A percentile compares a stretch with the other conserved stretches of the same genome.
These are phyloP conservation scores for Drosophila phalerata DNA, from an alignment of 2,888 invertebrate genomes.

Conservation along the genomic window DNA sequence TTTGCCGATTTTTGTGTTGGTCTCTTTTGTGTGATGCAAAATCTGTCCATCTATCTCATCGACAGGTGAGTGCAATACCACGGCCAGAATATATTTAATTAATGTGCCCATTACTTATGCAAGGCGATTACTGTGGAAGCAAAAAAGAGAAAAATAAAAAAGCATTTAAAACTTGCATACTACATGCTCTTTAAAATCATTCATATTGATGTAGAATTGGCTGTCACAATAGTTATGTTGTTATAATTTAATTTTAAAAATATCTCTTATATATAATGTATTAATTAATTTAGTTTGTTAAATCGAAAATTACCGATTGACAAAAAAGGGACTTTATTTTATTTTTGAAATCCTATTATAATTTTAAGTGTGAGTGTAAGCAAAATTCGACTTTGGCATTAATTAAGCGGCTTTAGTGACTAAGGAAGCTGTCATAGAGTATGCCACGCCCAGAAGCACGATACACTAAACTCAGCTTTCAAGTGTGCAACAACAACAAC, in stretches of 20 bases:
- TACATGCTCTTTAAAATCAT: neutral
- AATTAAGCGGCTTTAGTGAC: conserved; percentile 8
- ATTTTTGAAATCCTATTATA: no score
- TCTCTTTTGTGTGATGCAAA: conserved; percentile 96
- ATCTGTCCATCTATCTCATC: conserved; percentile 92
- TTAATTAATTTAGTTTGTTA: no score
- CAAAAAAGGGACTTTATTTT: no score
- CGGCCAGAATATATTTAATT: conserved; percentile 10
- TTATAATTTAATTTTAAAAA: no score
- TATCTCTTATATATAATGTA: no score
- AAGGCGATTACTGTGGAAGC: neutral
- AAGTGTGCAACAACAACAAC: conserved; percentile 22
- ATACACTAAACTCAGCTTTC: conserved; percentile 37
- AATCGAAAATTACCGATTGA: no score
- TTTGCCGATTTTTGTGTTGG: conserved; percentile 97
- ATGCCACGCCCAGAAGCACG: conserved; percentile 18
- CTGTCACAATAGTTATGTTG: no score
- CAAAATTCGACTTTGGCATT: conserved; percentile 15
- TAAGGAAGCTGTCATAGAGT: neutral
- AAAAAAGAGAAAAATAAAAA: no score
- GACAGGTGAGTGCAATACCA: conserved; percentile 87
- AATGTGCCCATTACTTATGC: conserved; percentile 14
- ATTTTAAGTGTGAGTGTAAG: no score
- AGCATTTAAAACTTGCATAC: neutral
- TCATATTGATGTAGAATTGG: neutral